These are phyloP conservation scores for Spizella passerina DNA, from an alignment of 2,797 vertebrate species.

Conservation along the genomic window DNA sequence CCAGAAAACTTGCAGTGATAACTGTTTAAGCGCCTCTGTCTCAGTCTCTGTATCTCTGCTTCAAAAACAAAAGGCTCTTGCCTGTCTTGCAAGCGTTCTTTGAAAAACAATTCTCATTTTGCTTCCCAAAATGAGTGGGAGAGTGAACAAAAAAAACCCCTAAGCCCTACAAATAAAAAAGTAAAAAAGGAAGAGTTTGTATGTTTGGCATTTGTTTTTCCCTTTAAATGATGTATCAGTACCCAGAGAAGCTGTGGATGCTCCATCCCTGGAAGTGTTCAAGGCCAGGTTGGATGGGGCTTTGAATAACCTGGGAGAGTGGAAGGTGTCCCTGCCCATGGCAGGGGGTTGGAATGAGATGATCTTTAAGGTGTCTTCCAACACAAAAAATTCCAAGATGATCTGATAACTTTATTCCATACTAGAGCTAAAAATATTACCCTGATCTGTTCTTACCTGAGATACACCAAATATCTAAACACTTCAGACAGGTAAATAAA, in stretches of 20 bases:
- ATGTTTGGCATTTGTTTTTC: rapidly evolving
- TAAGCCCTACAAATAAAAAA: background rate
- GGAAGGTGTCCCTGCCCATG: background rate
- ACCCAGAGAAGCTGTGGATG: background rate
- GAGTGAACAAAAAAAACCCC: background rate
- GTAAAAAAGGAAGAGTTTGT: background rate
- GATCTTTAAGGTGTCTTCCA: background rate
- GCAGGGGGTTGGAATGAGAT: background rate
- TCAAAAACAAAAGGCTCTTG: background rate
- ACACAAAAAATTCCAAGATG: background rate
- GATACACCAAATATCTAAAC: background rate
- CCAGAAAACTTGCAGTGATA: background rate
- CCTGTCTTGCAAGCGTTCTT: background rate
- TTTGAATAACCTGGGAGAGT: background rate
- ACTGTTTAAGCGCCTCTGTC: background rate
- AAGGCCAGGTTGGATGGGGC: background rate
- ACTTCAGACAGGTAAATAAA: background rate
- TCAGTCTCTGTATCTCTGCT: background rate
- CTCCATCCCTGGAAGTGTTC: background rate
- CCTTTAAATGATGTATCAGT: background rate
- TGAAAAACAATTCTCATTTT: background rate
- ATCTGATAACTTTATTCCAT: background rate
- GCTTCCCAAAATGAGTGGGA: background rate
- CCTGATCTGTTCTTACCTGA: background rate
- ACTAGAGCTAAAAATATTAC: background rate